These are phyloP conservation scores for Apotomis betuletana DNA, from an alignment of 2,888 invertebrate genomes.

Conservation along the genomic window DNA sequence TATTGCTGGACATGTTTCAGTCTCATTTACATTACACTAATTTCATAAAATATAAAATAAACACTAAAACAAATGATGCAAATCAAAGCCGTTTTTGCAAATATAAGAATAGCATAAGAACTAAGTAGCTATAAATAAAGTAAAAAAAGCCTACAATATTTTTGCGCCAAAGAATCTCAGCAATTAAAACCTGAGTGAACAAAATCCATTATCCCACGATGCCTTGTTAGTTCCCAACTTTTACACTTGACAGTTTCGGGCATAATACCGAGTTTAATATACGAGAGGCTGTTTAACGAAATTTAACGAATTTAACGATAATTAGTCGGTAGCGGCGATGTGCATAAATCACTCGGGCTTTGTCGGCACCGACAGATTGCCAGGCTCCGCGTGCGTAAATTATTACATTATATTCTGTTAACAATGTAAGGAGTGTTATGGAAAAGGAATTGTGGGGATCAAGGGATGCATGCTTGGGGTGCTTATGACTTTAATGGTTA, in stretches of 20 bases:
- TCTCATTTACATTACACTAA: no score
- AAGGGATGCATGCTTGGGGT: conserved; percentile 6
- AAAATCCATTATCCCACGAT: conserved; percentile 15
- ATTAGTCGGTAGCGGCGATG: conserved; percentile 45
- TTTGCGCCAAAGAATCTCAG: no score
- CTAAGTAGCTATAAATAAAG: no score
- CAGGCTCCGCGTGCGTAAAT: conserved; percentile 31
- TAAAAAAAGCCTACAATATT: no score
- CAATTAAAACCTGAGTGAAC: neutral
- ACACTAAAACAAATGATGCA: no score
- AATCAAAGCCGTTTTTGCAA: no score
- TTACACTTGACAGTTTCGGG: conserved; percentile 35
- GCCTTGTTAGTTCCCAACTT: conserved; percentile 26
- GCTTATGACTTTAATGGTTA: conserved; percentile 10
- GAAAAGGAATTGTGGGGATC: conserved; percentile 30
- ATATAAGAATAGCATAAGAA: no score
- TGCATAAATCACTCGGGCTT: conserved; percentile 46
- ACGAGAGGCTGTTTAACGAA: conserved; percentile 41
- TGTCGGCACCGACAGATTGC: conserved; percentile 45
- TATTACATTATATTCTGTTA: conserved; percentile 39
- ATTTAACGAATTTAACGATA: conserved; percentile 46
- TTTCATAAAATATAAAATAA: no score
- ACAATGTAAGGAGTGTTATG: conserved; percentile 35
- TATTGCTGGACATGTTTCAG: no score
- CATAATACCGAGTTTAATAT: conserved; percentile 39